Evolutionary conservation across 2,888 invertebrate genomes (phyloP).

Genomic region (Caenorhabditis becei): DNA sequence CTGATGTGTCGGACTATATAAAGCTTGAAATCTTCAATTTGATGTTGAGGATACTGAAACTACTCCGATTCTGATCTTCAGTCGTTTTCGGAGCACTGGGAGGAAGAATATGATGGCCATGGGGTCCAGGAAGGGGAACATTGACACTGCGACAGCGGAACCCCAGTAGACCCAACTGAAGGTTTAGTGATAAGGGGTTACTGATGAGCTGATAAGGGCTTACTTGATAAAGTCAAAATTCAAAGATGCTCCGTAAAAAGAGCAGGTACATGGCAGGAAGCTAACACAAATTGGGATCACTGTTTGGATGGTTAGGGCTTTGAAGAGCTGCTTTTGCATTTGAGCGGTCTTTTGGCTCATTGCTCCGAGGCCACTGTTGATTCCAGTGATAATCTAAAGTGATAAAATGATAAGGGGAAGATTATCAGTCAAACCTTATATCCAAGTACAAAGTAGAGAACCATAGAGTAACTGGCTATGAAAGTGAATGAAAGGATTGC

Average conservation of each 20-base stretch:
- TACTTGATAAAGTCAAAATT: conserved; percentile 32
- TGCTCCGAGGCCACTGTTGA: conserved; percentile 10
- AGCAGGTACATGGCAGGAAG: conserved; percentile 27
- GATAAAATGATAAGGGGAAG: no score
- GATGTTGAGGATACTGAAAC: no score
- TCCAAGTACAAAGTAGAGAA: conserved; percentile 29
- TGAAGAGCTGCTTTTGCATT: conserved; percentile 43
- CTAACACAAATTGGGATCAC: conserved; percentile 42
- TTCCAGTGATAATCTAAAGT: conserved; percentile 29
- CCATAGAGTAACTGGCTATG: conserved; percentile 21
- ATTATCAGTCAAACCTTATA: no score
- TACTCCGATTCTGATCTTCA: not conserved
- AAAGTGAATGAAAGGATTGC: conserved; percentile 15
- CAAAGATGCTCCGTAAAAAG: conserved; percentile 35
- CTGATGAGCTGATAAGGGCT: not conserved
- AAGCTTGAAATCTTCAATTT: no score
- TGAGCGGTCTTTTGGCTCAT: conserved; percentile 30
- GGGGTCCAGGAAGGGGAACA: conserved; percentile 36
- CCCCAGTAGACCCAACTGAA: conserved; percentile 38
- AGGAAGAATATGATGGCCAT: conserved; percentile 37
- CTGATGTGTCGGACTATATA: no score
- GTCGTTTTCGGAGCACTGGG: conserved; percentile 24
- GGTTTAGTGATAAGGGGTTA: not conserved
- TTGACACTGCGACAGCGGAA: conserved; percentile 25
- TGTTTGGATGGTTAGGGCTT: conserved; percentile 32